Percentiles rank a stretch among this genome's conserved stretches.
Conservation (phyloP, 2,797 vertebrate species). For the Diplodus sargus region DNA sequence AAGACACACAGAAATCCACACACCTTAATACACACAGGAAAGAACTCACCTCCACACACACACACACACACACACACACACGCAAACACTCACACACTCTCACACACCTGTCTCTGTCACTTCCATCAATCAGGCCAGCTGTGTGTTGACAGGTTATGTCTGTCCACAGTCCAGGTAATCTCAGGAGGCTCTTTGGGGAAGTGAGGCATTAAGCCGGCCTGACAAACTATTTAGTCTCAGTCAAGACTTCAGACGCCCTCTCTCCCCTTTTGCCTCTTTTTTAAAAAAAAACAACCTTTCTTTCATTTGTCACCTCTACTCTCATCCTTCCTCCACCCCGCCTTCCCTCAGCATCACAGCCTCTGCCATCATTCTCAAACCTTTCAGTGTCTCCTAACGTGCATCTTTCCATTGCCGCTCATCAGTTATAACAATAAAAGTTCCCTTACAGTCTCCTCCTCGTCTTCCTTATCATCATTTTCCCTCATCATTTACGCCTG, state of each 20-base stretch:
- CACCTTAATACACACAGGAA: conserved; percentile 57
- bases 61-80: conserved; percentile 57
- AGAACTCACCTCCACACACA: conserved; percentile 14
- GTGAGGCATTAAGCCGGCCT: conserved; percentile 77
- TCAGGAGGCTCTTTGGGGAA: conserved; percentile 80
- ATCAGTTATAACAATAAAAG: conserved; percentile 48
- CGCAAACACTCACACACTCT: background rate
- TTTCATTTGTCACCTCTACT: conserved; percentile 55
- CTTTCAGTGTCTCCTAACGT: conserved; percentile 40
- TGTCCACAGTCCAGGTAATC: conserved; percentile 82
- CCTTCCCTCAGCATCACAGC: conserved; percentile 32
- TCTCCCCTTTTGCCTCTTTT: conserved; percentile 48
- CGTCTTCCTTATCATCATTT: background rate
- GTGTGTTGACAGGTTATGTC: conserved; percentile 79
- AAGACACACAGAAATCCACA: conserved; percentile 60
- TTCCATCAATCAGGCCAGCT: conserved; percentile 77
- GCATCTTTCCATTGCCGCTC: conserved; percentile 49
- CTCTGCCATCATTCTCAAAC: conserved; percentile 46
- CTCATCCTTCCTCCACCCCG: conserved; percentile 9
- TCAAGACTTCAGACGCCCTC: conserved; percentile 71
- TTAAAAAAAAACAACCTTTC: conserved; percentile 35
- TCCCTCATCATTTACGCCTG: background rate
- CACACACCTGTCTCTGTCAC: conserved; percentile 73
- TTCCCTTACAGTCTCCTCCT: conserved; percentile 5
- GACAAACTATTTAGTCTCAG: conserved; percentile 84